phyloP scores from a whole-genome alignment of 2,888 invertebrate genomes.

The Gymnocheta viridis region DNA sequence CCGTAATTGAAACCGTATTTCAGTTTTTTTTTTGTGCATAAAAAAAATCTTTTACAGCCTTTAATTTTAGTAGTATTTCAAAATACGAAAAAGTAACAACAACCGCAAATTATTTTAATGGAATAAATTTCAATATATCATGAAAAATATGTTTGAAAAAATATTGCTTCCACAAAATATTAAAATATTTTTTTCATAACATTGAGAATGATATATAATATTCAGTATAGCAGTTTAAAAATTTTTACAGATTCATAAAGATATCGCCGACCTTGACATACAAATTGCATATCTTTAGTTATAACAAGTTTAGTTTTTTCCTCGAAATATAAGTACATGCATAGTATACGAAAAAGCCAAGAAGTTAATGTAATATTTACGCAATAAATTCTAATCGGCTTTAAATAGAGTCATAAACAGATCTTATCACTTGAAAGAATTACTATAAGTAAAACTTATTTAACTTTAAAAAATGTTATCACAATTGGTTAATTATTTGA shows the following conservation, averaged over 20 bases:
- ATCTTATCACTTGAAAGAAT: constrained; percentile 30
- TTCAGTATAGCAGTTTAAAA: too few relatives aligned
- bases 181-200: too few relatives aligned
- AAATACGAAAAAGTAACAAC: too few relatives aligned
- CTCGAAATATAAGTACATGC: not conserved
- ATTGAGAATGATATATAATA: too few relatives aligned
- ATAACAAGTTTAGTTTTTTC: not conserved
- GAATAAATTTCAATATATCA: too few relatives aligned
- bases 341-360: not conserved
- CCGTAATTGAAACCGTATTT: too few relatives aligned
- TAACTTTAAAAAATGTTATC: constrained; percentile 10
- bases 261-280: not conserved
- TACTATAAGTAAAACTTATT: not conserved
- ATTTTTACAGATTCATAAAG: not conserved
- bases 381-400: constrained; percentile 32
- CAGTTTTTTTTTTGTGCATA: too few relatives aligned
- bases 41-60: too few relatives aligned
- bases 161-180: too few relatives aligned
- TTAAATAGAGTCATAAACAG: constrained; percentile 38
- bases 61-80: too few relatives aligned
- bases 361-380: not conserved
- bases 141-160: too few relatives aligned
- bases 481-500: constrained; percentile 1
- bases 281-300: not conserved
- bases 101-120: too few relatives aligned